phyloP scores from a whole-genome alignment of 2,888 invertebrate species.

The Eupithecia tripunctaria region DNA sequence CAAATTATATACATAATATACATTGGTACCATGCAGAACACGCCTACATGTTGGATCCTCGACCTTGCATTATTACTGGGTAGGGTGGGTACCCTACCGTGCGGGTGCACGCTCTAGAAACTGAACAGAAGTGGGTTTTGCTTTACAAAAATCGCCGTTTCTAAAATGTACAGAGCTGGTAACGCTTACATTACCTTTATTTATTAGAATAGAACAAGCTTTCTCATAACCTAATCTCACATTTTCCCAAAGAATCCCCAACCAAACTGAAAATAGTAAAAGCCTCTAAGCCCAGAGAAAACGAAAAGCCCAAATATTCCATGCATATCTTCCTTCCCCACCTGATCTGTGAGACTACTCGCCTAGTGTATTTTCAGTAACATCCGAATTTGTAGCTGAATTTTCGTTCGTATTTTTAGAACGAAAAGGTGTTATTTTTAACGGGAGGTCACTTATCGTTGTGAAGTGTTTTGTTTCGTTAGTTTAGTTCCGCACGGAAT shows the following conservation, averaged over 20 bases:
- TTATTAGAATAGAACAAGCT: not conserved
- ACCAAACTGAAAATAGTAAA: not conserved
- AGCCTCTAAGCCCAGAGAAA: conserved; percentile 7
- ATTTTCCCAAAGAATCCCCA: not conserved
- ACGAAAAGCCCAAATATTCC: conserved; percentile 17
- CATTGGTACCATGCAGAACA: too few relatives aligned
- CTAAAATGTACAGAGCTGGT: too few relatives aligned
- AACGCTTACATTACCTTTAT: too few relatives aligned
- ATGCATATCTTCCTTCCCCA: conserved; percentile 21
- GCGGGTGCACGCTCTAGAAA: too few relatives aligned
- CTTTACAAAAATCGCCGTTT: too few relatives aligned
- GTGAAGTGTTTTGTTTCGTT: conserved; percentile 34
- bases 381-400: conserved; percentile 31
- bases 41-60: too few relatives aligned
- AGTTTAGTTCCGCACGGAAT: conserved; percentile 3
- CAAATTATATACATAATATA: too few relatives aligned
- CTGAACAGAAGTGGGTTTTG: too few relatives aligned
- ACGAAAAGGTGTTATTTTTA: conserved; percentile 41
- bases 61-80: too few relatives aligned
- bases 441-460: conserved; percentile 43
- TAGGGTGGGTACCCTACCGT: too few relatives aligned
- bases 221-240: not conserved
- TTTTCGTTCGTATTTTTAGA: conserved; percentile 44
- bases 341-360: conserved; percentile 7
- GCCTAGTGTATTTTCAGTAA: conserved; percentile 28